Percentiles rank a stretch among this genome's conserved stretches.
Evolutionary conservation across 2,797 vertebrate genomes (phyloP).

Genomic region (Cichlasoma orientale): DNA sequence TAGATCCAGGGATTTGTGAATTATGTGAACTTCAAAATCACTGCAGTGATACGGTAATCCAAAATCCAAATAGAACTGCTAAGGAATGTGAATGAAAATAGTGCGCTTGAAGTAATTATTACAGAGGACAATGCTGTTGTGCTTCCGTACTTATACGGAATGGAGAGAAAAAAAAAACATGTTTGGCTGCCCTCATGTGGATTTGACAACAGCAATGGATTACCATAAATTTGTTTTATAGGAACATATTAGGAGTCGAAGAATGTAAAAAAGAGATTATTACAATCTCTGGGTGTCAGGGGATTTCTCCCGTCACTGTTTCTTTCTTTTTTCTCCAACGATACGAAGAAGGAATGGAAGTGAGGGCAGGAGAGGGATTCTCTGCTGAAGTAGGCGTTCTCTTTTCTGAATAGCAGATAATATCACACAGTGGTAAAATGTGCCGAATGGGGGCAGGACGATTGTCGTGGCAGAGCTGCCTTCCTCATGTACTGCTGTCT

Average conservation of each 20-base stretch:
- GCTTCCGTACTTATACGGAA: conserved; percentile 45
- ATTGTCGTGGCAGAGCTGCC: neutral
- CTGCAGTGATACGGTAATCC: conserved; percentile 57
- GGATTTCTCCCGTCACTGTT: conserved; percentile 65
- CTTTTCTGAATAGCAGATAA: conserved; percentile 25
- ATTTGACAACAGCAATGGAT: conserved; percentile 74
- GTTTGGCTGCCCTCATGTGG: conserved; percentile 73
- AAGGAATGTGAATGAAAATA: conserved; percentile 48
- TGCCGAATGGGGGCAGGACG: conserved; percentile 6
- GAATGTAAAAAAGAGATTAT: conserved; percentile 75
- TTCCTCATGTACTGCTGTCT: neutral
- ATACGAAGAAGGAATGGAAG: conserved; percentile 49
- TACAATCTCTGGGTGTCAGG: conserved; percentile 68
- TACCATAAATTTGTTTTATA: conserved; percentile 78
- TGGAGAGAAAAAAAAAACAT: conserved; percentile 55
- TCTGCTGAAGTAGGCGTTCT: conserved; percentile 31
- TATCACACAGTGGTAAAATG: conserved; percentile 18
- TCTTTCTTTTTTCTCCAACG: conserved; percentile 53
- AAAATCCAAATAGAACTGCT: conserved; percentile 44
- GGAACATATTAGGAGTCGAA: conserved; percentile 66
- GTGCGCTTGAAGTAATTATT: conserved; percentile 66
- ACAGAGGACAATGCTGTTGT: conserved; percentile 57
- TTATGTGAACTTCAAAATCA: conserved; percentile 55
- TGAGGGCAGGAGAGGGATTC: conserved; percentile 47
- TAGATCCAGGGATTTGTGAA: conserved; percentile 49